A percentile compares a stretch with the other conserved stretches of the same genome.
phyloP scores from a whole-genome alignment of 2,888 invertebrate genomes.

The Caenorhabditis macrosperma region DNA sequence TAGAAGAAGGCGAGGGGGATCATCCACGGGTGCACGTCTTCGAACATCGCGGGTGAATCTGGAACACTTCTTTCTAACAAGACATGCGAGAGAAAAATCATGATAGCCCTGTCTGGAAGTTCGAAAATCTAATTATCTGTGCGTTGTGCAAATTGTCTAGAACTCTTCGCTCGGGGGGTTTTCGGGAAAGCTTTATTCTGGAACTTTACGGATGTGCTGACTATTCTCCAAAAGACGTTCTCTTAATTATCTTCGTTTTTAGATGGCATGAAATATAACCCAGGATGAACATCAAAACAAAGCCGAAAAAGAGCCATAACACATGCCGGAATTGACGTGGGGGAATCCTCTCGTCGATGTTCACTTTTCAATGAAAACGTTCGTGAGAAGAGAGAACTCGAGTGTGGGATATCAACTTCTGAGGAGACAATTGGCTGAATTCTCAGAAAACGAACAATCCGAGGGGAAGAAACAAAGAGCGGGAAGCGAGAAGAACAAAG shows the following conservation, averaged over 20 bases:
- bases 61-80: no score
- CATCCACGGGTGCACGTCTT: slow-evolving; percentile 59
- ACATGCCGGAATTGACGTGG: neutral
- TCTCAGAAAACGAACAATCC: neutral
- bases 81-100: no score
- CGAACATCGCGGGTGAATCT: slow-evolving; percentile 41
- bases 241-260: neutral
- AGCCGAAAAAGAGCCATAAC: neutral
- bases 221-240: no score
- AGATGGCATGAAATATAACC: neutral
- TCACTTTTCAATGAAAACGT: slow-evolving; percentile 4
- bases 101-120: no score
- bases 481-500: no score
- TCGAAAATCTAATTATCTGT: no score
- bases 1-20: slow-evolving; percentile 62
- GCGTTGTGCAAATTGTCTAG: no score
- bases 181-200: no score
- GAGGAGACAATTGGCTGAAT: neutral
- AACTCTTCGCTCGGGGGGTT: no score
- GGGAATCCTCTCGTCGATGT: slow-evolving; percentile 10
- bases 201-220: no score
- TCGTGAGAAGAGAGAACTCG: neutral
- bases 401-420: neutral
- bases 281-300: neutral
- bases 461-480: no score